Evolutionary conservation across 1,140 invertebrate species (phyloP).

Genomic region (Panonychus citri): DNA sequence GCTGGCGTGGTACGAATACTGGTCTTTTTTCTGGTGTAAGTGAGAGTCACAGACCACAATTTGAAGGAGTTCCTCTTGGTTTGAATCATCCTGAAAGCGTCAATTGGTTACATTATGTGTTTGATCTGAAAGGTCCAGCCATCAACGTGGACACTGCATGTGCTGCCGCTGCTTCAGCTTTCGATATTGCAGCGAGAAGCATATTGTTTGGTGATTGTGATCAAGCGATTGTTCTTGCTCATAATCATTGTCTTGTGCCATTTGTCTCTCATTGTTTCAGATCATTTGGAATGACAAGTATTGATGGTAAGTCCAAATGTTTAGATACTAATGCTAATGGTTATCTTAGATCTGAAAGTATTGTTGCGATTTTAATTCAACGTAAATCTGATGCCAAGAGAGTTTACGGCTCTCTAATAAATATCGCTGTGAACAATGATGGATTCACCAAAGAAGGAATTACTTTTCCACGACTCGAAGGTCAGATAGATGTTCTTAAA

Average conservation of each 20-base stretch:
- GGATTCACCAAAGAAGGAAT: conserved; percentile 43
- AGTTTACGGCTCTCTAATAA: conserved; percentile 33
- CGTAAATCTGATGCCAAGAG: conserved; percentile 22
- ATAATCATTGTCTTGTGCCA: conserved; percentile 56
- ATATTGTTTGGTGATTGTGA: not conserved
- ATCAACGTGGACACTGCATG: conserved; percentile 26
- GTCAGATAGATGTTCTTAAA: conserved; percentile 20
- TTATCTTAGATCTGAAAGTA: not conserved
- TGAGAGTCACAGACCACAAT: conserved; percentile 17
- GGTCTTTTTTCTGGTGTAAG: conserved; percentile 76
- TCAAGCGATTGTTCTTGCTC: conserved; percentile 19
- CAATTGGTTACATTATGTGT: conserved; percentile 79
- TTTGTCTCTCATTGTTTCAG: conserved; percentile 7
- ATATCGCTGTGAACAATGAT: conserved; percentile 64
- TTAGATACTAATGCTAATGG: conserved; percentile 25
- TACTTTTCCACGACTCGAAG: conserved; percentile 2
- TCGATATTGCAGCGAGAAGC: not conserved
- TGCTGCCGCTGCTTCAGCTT: not conserved
- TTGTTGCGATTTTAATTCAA: not conserved
- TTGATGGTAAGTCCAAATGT: not conserved
- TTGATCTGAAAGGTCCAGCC: conserved; percentile 71
- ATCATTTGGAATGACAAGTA: not conserved
- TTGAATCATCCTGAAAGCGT: conserved; percentile 77
- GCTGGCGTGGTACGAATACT: conserved; percentile 36
- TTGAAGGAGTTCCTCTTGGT: conserved; percentile 17